A percentile compares a stretch with the other conserved stretches of the same genome.
phyloP scores from a whole-genome alignment of 2,888 invertebrate genomes.

The Dermolepida albohirtum region DNA sequence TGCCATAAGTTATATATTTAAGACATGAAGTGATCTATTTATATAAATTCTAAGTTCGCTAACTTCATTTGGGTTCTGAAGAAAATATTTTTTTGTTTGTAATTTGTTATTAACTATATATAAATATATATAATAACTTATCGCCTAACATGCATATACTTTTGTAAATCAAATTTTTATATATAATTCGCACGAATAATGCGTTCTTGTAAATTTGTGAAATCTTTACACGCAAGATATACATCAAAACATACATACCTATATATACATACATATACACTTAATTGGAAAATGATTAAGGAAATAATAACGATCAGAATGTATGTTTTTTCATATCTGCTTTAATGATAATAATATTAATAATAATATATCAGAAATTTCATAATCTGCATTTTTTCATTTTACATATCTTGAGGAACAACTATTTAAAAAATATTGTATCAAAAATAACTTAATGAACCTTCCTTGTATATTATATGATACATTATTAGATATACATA shows the following conservation, averaged over 20 bases:
- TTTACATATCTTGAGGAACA: conserved; percentile 48
- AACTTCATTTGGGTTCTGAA: not conserved
- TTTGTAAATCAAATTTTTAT: conserved; percentile 29
- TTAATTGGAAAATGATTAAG: too few species aligned
- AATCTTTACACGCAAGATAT: too few species aligned
- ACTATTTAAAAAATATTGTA: conserved; percentile 34
- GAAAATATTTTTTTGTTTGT: not conserved
- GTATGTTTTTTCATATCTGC: conserved; percentile 46
- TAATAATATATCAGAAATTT: conserved; percentile 32
- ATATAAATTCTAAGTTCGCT: too few species aligned
- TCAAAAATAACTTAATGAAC: conserved; percentile 20
- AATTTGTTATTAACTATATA: conserved; percentile 17
- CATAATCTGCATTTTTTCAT: conserved; percentile 43
- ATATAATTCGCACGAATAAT: conserved; percentile 8
- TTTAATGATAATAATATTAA: conserved; percentile 27
- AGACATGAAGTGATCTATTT: too few species aligned
- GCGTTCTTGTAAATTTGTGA: too few species aligned
- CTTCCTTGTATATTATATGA: conserved; percentile 39
- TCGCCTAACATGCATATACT: conserved; percentile 22
- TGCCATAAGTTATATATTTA: too few species aligned
- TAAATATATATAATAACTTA: conserved; percentile 28
- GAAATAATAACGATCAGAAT: not conserved
- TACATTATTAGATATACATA: conserved; percentile 23
- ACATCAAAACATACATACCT: too few species aligned
- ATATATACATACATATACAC: not conserved